A percentile compares a stretch with the other conserved stretches of the same genome.
Evolutionary conservation across 2,888 invertebrate species (phyloP).

Genomic region (Sphaeridia pumilis): DNA sequence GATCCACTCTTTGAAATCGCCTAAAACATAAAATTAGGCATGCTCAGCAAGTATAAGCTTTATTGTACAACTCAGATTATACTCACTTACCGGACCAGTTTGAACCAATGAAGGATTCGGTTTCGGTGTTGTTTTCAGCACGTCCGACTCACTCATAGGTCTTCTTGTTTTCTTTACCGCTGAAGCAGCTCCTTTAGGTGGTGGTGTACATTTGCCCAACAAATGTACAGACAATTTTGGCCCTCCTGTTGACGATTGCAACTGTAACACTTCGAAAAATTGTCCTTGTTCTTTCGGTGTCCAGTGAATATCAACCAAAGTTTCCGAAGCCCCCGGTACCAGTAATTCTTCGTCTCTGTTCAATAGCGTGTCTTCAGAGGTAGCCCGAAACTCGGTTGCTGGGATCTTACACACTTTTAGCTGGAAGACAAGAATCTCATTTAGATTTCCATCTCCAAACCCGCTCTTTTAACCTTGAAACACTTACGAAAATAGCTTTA

Average conservation of each 20-base stretch:
- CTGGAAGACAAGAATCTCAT: conserved; percentile 4
- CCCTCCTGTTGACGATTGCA: conserved; percentile 8
- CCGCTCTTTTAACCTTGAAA: too few relatives aligned
- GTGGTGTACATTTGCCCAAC: conserved; percentile 12
- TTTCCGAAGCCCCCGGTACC: conserved; percentile 4
- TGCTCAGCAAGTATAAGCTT: neutral
- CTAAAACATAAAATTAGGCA: neutral
- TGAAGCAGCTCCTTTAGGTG: neutral
- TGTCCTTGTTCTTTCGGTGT: conserved; percentile 14
- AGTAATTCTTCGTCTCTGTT: neutral
- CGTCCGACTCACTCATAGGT: neutral
- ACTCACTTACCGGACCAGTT: neutral
- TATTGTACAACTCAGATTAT: neutral
- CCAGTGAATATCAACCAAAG: conserved; percentile 8
- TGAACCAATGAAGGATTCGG: neutral
- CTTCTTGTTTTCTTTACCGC: too few relatives aligned
- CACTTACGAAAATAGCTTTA: conserved; percentile 12
- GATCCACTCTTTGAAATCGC: neutral
- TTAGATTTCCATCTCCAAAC: neutral
- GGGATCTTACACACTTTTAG: conserved; percentile 10
- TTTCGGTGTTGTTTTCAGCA: neutral
- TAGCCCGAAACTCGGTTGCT: conserved; percentile 1
- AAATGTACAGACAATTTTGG: conserved; percentile 14
- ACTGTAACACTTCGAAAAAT: conserved; percentile 13
- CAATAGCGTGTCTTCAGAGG: neutral